A percentile compares a stretch with the other conserved stretches of the same genome.
Evolutionary conservation across 2,113 vertebrate species (phyloP).

Genomic region (Elephas maximus): DNA sequence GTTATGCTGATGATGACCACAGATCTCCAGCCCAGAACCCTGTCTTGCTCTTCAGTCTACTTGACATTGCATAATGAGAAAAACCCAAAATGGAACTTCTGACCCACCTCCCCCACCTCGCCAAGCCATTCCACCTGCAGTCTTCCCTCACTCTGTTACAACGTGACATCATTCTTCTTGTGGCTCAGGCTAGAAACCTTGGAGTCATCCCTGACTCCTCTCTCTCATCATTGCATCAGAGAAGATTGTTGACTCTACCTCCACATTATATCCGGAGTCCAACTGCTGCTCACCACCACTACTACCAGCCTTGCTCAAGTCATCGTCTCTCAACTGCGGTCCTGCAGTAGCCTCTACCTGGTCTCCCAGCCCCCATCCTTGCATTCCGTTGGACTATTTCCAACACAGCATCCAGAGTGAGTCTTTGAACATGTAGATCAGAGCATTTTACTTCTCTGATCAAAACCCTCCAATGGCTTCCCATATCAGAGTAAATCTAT

Average conservation of each 20-base stretch:
- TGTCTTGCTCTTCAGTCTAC: neutral
- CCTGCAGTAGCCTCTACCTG: neutral
- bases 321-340: rapidly evolving
- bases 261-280: neutral
- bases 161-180: neutral
- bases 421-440: neutral
- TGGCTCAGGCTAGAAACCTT: neutral
- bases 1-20: rapidly evolving
- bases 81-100: neutral
- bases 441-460: neutral
- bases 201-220: neutral
- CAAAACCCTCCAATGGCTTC: neutral
- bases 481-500: neutral
- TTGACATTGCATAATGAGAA: neutral
- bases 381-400: neutral
- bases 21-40: neutral
- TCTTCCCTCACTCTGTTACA: neutral
- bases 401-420: neutral
- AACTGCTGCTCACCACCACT: rapidly evolving
- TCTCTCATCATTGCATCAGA: neutral
- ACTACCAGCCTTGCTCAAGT: rapidly evolving
- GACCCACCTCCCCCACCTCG: rapidly evolving
- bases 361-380: rapidly evolving
- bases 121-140: rapidly evolving
- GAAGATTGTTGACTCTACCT: no score